Evolutionary conservation across 2,113 vertebrate genomes (phyloP).

Genomic region (Otus sunia): DNA sequence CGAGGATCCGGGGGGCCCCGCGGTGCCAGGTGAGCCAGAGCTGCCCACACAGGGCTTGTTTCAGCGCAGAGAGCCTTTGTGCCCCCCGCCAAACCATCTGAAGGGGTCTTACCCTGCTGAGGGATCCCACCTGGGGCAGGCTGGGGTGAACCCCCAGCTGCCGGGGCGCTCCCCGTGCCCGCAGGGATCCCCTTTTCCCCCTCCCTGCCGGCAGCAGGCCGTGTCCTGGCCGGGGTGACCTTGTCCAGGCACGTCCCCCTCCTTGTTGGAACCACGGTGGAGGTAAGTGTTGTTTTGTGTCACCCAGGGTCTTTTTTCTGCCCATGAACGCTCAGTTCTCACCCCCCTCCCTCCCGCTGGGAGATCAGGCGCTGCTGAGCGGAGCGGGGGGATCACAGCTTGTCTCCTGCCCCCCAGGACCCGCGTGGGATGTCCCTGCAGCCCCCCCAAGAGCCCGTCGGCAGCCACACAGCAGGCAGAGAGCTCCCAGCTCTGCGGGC

Average conservation of each 20-base stretch:
- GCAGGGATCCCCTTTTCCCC: no score
- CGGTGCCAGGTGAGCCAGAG: background rate
- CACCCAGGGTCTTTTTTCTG: background rate
- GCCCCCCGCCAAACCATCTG: no score
- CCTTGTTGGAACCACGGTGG: no score
- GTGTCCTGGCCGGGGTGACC: background rate
- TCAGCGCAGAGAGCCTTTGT: no score
- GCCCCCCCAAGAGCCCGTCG: fast-evolving
- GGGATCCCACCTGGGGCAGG: no score
- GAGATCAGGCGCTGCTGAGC: background rate
- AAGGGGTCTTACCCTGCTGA: background rate
- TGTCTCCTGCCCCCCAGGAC: background rate
- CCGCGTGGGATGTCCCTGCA: background rate
- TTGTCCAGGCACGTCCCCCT: background rate
- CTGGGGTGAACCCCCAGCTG: background rate
- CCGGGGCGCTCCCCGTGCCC: fast-evolving
- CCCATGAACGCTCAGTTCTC: fast-evolving
- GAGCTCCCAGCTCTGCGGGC: background rate
- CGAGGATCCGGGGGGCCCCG: fast-evolving
- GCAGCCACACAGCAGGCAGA: background rate
- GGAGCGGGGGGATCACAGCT: no score
- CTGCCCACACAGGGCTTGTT: fast-evolving
- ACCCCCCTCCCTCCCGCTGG: background rate
- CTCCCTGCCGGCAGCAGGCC: background rate
- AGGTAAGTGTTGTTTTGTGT: fast-evolving